Percentiles rank a stretch among this genome's conserved stretches.
Evolutionary conservation across 2,113 vertebrate genomes (phyloP).

Genomic region (Pandion haliaetus): DNA sequence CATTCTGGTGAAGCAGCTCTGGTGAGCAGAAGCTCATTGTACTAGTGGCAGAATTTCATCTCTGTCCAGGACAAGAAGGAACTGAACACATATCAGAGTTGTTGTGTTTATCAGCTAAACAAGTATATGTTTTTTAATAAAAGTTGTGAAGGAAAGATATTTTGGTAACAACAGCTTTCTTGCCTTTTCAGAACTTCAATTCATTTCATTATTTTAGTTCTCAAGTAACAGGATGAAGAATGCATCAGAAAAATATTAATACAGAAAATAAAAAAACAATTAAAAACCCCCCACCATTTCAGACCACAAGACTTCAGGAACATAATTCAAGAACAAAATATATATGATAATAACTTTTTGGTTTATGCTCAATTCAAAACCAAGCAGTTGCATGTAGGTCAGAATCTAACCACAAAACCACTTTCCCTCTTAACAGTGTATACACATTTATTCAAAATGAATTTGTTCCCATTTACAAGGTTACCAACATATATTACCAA

Average conservation of each 20-base stretch:
- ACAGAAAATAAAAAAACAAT: background rate
- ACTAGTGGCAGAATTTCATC: background rate
- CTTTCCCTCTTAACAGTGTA: background rate
- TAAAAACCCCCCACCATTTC: fast-evolving
- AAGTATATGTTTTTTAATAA: background rate
- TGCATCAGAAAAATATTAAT: background rate
- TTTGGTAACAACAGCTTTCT: background rate
- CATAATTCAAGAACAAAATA: background rate
- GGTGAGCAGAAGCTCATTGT: background rate
- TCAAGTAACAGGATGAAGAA: background rate
- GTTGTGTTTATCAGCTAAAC: background rate
- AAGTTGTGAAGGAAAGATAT: background rate
- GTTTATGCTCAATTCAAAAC: background rate
- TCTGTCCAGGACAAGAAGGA: background rate
- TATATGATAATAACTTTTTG: background rate
- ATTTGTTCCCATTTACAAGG: background rate
- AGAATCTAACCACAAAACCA: background rate
- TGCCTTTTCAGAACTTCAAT: background rate
- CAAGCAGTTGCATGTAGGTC: background rate
- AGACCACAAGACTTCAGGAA: background rate
- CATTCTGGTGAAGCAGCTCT: background rate
- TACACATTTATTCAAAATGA: background rate
- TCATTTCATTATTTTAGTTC: background rate
- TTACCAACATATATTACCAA: background rate
- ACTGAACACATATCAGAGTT: background rate